Conservation (phyloP, 2,113 vertebrate species). For the Grammatotria lemairii region DNA sequence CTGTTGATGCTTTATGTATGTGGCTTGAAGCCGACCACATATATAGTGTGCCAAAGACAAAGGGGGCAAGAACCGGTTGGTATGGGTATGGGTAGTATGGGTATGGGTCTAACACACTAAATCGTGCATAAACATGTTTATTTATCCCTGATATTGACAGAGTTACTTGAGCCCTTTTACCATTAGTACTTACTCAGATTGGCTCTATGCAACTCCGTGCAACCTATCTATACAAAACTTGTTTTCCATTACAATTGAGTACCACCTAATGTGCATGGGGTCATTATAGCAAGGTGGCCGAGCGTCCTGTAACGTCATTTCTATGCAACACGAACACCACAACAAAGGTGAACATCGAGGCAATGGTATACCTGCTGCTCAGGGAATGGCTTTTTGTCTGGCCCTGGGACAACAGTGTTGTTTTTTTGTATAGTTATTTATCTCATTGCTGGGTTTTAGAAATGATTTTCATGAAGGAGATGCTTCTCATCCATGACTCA, state of each 20-base stretch:
- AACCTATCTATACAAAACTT: not conserved
- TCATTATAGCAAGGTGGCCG: not conserved
- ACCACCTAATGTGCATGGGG: not conserved
- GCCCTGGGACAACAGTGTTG: not conserved
- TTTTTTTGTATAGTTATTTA: not conserved
- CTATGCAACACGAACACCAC: not conserved
- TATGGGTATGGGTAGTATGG: no score
- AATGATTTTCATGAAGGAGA: not conserved
- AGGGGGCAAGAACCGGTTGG: not conserved
- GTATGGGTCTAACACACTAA: not conserved
- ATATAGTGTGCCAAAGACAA: not conserved
- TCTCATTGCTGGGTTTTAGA: not conserved
- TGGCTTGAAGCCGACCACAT: not conserved
- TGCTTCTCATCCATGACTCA: not conserved
- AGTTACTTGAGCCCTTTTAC: not conserved
- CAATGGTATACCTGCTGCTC: not conserved
- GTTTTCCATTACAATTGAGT: not conserved
- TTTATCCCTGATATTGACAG: not conserved
- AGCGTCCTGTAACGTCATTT: accelerated
- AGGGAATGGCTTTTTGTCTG: not conserved
- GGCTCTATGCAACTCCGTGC: not conserved
- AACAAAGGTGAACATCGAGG: not conserved
- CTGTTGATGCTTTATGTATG: not conserved
- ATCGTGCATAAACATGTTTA: not conserved
- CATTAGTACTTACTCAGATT: not conserved